Percentiles rank a stretch among this genome's conserved stretches.
Evolutionary conservation across 1,140 invertebrate genomes (phyloP).

Genomic region (Mylabris phalerata): DNA sequence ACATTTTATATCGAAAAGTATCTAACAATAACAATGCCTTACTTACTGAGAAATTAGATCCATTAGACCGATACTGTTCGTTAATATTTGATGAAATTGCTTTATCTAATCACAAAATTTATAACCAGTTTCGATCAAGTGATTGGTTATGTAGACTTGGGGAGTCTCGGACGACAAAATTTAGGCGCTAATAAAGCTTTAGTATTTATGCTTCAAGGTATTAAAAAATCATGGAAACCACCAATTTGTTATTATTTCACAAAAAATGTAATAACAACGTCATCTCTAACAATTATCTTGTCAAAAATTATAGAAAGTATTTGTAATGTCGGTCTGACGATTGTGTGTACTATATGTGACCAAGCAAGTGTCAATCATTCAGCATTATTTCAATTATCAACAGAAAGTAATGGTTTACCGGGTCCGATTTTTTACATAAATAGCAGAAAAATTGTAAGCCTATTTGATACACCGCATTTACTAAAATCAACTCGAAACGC

Average conservation of each 20-base stretch:
- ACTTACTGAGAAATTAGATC: conserved; percentile 2
- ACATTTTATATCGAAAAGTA: too few relatives aligned
- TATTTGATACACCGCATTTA: not conserved
- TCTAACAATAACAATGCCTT: too few relatives aligned
- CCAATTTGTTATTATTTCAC: conserved; percentile 1
- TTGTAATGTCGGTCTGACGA: not conserved
- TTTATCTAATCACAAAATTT: not conserved
- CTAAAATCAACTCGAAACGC: not conserved
- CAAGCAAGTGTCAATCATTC: not conserved
- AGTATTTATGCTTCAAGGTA: conserved; percentile 9
- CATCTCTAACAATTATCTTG: not conserved
- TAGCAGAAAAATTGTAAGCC: too few relatives aligned
- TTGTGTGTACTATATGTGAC: not conserved
- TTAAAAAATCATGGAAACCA: conserved; percentile 1
- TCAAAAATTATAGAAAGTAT: not conserved
- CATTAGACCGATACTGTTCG: conserved; percentile 2
- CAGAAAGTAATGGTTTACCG: not conserved
- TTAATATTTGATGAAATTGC: conserved; percentile 18
- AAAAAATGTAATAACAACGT: not conserved
- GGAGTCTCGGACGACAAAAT: too few relatives aligned
- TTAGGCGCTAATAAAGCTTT: conserved; percentile 13
- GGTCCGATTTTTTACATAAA: too few relatives aligned
- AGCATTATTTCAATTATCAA: not conserved
- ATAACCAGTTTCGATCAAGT: conserved; percentile 3
- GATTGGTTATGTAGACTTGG: conserved; percentile 8